Evolutionary conservation across 2,113 vertebrate species (phyloP).

Genomic region (Elaphurus davidianus): DNA sequence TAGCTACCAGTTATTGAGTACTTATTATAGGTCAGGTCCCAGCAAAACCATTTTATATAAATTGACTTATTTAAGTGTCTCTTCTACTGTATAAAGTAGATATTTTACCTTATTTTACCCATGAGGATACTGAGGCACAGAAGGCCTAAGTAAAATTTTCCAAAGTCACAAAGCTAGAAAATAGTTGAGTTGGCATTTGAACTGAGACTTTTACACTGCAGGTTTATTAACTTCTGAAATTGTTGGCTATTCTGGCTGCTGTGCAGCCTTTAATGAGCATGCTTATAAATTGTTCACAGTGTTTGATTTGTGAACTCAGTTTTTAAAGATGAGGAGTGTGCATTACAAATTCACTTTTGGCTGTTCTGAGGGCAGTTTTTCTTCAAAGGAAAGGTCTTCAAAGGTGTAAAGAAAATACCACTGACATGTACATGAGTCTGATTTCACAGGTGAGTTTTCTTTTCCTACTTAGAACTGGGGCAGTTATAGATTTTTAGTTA

Average conservation of each 20-base stretch:
- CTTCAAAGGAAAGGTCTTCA: constrained; percentile 12
- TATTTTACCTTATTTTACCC: background rate
- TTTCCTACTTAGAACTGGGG: background rate
- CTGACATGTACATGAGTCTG: background rate
- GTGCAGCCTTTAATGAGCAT: background rate
- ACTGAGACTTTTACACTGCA: background rate
- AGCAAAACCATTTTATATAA: background rate
- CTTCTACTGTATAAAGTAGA: background rate
- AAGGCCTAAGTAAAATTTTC: background rate
- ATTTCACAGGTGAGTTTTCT: background rate
- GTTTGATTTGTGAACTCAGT: background rate
- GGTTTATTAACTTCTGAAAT: background rate
- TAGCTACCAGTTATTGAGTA: background rate
- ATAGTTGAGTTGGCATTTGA: background rate
- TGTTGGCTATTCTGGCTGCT: background rate
- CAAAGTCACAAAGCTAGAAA: background rate
- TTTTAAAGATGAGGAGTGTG: background rate
- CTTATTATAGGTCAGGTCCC: background rate
- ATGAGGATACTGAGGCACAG: background rate
- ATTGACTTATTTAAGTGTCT: background rate
- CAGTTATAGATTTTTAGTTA: background rate
- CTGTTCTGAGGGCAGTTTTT: background rate
- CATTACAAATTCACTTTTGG: background rate
- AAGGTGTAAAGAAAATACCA: background rate
- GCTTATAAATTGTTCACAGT: background rate